These are phyloP conservation scores for Trichonephila clavipes DNA, from an alignment of 1,140 invertebrate species.

Conservation along the genomic window DNA sequence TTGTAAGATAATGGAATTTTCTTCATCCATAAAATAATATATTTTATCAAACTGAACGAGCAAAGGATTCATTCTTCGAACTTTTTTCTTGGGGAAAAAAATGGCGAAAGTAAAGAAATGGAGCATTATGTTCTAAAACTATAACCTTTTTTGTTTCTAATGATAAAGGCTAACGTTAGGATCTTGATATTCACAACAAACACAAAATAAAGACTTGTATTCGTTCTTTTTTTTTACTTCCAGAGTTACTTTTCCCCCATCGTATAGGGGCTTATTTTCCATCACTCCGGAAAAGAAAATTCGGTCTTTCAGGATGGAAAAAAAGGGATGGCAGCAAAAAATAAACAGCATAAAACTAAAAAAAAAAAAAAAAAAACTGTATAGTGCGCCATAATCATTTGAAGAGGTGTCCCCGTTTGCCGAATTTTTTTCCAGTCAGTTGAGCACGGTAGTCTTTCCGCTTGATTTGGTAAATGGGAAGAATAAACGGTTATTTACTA, in stretches of 20 bases:
- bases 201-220: background rate
- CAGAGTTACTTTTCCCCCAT: background rate
- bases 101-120: too few relatives aligned
- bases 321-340: background rate
- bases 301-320: background rate
- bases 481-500: slow-evolving; percentile 58
- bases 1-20: too few relatives aligned
- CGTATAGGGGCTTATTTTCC: background rate
- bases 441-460: slow-evolving; percentile 14
- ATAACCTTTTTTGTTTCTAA: too few relatives aligned
- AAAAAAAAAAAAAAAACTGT: background rate
- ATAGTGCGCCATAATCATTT: slow-evolving; percentile 37
- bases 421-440: slow-evolving; percentile 41
- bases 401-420: slow-evolving; percentile 46
- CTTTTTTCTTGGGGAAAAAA: too few relatives aligned
- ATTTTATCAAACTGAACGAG: too few relatives aligned
- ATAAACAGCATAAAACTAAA: background rate
- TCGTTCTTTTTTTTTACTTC: background rate
- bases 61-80: too few relatives aligned
- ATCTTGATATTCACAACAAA: too few relatives aligned
- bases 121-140: too few relatives aligned
- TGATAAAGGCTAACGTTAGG: too few relatives aligned
- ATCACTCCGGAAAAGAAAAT: background rate
- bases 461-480: slow-evolving; percentile 48
- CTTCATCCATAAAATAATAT: too few relatives aligned